Percentiles rank a stretch among this genome's conserved stretches.
phyloP scores from a whole-genome alignment of 2,113 vertebrate species.

The Halichoerus grypus region DNA sequence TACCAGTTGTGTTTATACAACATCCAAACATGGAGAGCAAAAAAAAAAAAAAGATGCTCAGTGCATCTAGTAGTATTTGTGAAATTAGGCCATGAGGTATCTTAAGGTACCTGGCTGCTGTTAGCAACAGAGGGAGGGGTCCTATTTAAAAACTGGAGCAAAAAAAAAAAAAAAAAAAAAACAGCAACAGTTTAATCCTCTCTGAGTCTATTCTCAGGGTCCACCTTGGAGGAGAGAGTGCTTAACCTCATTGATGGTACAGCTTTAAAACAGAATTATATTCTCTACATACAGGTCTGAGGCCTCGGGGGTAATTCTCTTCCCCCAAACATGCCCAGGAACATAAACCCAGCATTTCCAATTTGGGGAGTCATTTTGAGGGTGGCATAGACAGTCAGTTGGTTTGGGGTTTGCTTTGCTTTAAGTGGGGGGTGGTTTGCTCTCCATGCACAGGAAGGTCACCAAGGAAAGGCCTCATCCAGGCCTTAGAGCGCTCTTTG shows the following conservation, averaged over 20 bases:
- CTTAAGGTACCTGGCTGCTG: not conserved
- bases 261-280: not conserved
- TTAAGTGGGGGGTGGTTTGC: not conserved
- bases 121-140: not conserved
- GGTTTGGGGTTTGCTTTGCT: not conserved
- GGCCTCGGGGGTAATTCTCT: not conserved
- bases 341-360: not conserved
- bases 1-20: not conserved
- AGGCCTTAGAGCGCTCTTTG: constrained; percentile 61
- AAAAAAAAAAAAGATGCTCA: not conserved
- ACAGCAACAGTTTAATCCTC: not conserved
- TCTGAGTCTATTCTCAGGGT: not conserved
- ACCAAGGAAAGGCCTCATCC: constrained; percentile 2
- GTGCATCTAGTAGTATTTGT: not conserved
- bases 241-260: not conserved
- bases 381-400: fast-evolving
- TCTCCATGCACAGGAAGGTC: not conserved
- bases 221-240: too few species aligned
- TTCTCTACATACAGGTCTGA: fast-evolving
- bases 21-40: not conserved
- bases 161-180: not conserved
- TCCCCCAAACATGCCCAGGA: not conserved
- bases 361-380: not conserved
- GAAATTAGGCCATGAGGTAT: not conserved
- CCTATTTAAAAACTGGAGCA: not conserved